Evolutionary conservation across 2,797 vertebrate genomes (phyloP).

Genomic region (Phoeniculus purpureus): DNA sequence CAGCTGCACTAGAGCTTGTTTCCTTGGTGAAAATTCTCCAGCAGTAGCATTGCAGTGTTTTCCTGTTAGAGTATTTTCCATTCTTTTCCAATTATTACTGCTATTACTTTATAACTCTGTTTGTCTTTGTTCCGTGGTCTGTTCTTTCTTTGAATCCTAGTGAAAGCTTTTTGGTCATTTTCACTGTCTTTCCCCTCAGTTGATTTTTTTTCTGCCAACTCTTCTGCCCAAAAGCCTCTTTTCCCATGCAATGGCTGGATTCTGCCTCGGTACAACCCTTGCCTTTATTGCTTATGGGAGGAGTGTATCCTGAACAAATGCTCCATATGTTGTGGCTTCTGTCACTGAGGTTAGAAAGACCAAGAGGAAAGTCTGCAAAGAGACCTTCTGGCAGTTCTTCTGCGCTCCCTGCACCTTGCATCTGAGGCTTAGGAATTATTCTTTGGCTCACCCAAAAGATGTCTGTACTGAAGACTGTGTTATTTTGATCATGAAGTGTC

Average conservation of each 20-base stretch:
- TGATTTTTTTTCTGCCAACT: slow-evolving; percentile 22
- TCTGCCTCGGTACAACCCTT: background rate
- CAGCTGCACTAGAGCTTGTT: background rate
- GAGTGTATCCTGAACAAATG: background rate
- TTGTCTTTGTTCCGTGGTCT: background rate
- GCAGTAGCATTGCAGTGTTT: background rate
- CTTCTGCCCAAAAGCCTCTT: background rate
- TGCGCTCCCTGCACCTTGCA: background rate
- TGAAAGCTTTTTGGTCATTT: slow-evolving; percentile 13
- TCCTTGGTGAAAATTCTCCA: background rate
- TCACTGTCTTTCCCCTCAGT: background rate
- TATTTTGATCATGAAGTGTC: background rate
- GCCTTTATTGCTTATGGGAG: background rate
- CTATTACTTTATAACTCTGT: background rate
- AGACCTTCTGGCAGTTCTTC: background rate
- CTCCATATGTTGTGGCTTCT: background rate
- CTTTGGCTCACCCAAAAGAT: background rate
- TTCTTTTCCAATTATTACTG: slow-evolving; percentile 27
- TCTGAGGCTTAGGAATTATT: background rate
- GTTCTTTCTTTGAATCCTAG: background rate
- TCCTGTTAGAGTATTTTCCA: slow-evolving; percentile 3
- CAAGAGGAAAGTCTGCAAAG: background rate
- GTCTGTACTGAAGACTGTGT: background rate
- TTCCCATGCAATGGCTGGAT: background rate
- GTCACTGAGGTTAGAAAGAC: background rate